Conservation (phyloP, 2,113 vertebrate species). For the Pseudonaja textilis region DNA sequence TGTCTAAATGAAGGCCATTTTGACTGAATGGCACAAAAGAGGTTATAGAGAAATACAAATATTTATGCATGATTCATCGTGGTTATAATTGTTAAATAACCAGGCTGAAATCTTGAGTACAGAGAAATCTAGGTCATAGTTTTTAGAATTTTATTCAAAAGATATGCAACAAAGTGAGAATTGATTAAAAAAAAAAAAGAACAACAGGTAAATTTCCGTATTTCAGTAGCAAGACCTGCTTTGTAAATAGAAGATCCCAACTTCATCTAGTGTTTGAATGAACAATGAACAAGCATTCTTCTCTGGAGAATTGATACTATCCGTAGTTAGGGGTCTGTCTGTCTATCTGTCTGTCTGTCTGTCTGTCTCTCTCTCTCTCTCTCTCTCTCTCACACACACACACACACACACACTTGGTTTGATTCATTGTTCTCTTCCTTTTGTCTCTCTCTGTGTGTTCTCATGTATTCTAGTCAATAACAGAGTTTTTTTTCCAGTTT, state of each 20-base stretch:
- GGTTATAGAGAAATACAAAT: neutral
- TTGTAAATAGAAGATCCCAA: neutral
- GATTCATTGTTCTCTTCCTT: neutral
- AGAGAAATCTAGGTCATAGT: conserved; percentile 23
- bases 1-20: conserved; percentile 49
- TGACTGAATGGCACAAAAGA: conserved; percentile 33
- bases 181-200: neutral
- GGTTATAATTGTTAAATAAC: neutral
- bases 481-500: neutral
- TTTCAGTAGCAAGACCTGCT: no score
- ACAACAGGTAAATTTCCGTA: neutral
- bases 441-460: neutral
- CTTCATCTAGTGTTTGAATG: neutral
- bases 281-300: neutral
- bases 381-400: no score
- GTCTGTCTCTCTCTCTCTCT: neutral
- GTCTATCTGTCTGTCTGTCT: neutral
- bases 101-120: neutral
- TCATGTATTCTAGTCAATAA: neutral
- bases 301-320: neutral
- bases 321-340: neutral
- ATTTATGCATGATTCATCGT: neutral
- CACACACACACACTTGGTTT: neutral
- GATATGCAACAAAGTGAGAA: neutral
- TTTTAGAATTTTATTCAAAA: neutral